Base-by-base conservation (phyloP, 2,888 invertebrate species). In the Ormyrus labotus region DNA sequence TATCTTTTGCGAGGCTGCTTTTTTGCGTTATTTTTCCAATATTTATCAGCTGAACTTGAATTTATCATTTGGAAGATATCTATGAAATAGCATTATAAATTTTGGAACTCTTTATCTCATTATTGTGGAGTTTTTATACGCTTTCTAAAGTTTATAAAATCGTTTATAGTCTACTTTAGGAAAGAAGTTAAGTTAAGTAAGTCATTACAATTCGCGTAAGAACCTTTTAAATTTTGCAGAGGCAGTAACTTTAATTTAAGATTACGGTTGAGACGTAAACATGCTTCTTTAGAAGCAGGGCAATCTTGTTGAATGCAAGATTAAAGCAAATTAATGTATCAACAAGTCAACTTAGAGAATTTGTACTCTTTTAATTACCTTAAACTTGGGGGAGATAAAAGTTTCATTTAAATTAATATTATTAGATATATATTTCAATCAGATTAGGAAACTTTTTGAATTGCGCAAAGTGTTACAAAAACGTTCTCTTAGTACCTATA, bases 181-280 rank as follows among this genome's bases (percentile, higher is more conserved):
- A 74, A 74, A 67, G 57, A 58, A 65, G 67, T 74, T 58, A 60
- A 57, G 34, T 69, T 67, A n/a, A 58, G 65, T 19, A 34, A 65
- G 67, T 65, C 67, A 67, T 74, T 74, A 67, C 65, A 51, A 67
- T 58, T 67, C 60, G 45, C 13, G 19, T 48, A 58, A 74, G 65
- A 67, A 58, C 50, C 74, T 74, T 74, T 65, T 74, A 74, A 74
- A 74, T 45, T 74, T 57, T 51, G 19, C 51, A 67, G 13, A 51
- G 53, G 58, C 58, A 45, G 51, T 74, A 74, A 74, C 67, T 67
- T 74, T 58, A 67, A 67, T 67, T 58, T 64, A 67, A 74, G 58
- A 65, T 55, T 57, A 65, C 11, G 70, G 48, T 60, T 47, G 19
- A 50, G 73, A 48, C 19, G 8, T 63, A 45, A 72, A 63, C 47